These are phyloP conservation scores for Lerema accius DNA, from an alignment of 1,140 invertebrate genomes.

Conservation along the genomic window DNA sequence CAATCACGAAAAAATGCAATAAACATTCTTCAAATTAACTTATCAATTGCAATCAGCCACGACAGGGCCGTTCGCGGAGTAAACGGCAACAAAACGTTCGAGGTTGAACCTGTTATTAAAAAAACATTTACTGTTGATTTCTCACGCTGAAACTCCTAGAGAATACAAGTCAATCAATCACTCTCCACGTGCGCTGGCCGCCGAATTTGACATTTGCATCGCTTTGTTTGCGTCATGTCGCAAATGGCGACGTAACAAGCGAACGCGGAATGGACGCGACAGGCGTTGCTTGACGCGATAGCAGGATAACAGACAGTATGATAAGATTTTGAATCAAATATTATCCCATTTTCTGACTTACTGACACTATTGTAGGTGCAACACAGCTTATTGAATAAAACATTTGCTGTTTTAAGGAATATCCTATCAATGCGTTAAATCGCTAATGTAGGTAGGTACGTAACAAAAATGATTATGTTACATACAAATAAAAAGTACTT, in stretches of 20 bases:
- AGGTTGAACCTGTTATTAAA: slow-evolving; percentile 26
- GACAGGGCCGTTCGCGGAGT: background rate
- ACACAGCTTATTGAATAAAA: too few relatives aligned
- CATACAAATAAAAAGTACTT: too few relatives aligned
- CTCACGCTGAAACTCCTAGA: slow-evolving; percentile 24
- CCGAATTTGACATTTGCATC: slow-evolving; percentile 37
- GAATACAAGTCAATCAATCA: slow-evolving; percentile 45
- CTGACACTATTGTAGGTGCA: too few relatives aligned
- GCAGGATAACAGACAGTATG: too few relatives aligned
- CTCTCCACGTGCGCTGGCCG: slow-evolving; percentile 24
- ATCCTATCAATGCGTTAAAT: too few relatives aligned
- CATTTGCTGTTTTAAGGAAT: too few relatives aligned
- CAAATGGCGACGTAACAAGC: slow-evolving; percentile 6
- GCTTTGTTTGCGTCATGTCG: slow-evolving; percentile 34
- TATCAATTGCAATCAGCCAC: slow-evolving; percentile 7
- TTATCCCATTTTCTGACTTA: too few relatives aligned
- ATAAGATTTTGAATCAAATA: too few relatives aligned
- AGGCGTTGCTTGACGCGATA: too few relatives aligned
- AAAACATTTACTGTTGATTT: slow-evolving; percentile 29
- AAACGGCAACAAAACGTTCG: slow-evolving; percentile 11
- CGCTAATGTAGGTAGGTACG: too few relatives aligned
- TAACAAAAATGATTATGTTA: too few relatives aligned
- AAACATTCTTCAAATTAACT: slow-evolving; percentile 10
- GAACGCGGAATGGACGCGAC: background rate
- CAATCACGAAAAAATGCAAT: slow-evolving; percentile 3